A percentile compares a stretch with the other conserved stretches of the same genome.
Evolutionary conservation across 2,797 vertebrate genomes (phyloP).

Genomic region (Leptatherina wallacei): DNA sequence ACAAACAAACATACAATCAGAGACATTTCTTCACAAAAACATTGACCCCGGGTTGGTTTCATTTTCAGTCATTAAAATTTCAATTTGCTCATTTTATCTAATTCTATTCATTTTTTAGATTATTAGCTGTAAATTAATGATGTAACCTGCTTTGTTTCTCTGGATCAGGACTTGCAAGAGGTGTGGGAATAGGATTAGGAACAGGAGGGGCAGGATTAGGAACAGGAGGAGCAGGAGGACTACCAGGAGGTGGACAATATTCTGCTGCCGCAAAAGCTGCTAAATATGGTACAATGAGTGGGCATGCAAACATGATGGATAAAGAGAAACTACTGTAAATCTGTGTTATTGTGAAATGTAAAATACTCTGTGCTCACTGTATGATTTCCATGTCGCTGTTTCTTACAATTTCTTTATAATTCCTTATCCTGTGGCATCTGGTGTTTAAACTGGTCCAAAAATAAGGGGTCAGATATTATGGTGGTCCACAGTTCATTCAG

Average conservation of each 20-base stretch:
- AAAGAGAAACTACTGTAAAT: not conserved
- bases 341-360: no score
- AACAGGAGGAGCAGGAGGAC: conserved; percentile 15
- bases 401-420: not conserved
- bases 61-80: no score
- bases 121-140: not conserved
- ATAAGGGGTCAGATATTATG: not conserved
- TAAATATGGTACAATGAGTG: conserved; percentile 46
- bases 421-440: not conserved
- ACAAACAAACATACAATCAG: no score
- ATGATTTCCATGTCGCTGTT: not conserved
- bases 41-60: no score
- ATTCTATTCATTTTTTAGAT: no score
- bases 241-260: conserved; percentile 52
- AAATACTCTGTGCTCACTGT: not conserved
- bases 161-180: conserved; percentile 23
- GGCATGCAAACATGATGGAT: not conserved
- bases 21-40: no score
- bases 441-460: not conserved
- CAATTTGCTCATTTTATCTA: no score
- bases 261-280: conserved; percentile 64
- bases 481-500: no score
- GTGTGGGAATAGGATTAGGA: no score
- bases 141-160: not conserved
- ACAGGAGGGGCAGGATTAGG: conserved; percentile 32